These are phyloP conservation scores for Hymenochirus boettgeri DNA, from an alignment of 2,113 vertebrate species.

Conservation along the genomic window DNA sequence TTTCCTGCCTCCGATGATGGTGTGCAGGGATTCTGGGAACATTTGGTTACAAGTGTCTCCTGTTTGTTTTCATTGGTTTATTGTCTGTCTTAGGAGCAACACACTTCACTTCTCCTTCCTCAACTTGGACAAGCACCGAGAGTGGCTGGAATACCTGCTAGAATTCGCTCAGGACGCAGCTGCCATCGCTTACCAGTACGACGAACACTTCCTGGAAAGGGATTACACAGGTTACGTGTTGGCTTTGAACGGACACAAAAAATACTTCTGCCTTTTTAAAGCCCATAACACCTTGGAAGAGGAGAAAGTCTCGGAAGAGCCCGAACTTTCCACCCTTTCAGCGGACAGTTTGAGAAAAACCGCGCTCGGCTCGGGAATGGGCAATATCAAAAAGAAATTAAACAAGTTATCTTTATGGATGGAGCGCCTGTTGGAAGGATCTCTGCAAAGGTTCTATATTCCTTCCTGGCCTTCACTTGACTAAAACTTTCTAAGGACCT, in stretches of 20 bases:
- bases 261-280: constrained; percentile 94
- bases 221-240: constrained; percentile 91
- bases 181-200: constrained; percentile 77
- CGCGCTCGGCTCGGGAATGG: constrained; percentile 61
- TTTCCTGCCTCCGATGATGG: neutral
- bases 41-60: accelerated
- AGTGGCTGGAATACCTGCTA: constrained; percentile 84
- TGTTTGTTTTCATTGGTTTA: neutral
- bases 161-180: constrained; percentile 81
- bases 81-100: constrained; percentile 68
- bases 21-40: too few species aligned
- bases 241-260: constrained; percentile 93
- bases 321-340: constrained; percentile 54
- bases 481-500: constrained; percentile 53
- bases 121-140: constrained; percentile 87
- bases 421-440: constrained; percentile 91
- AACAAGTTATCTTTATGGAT: constrained; percentile 92
- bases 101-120: constrained; percentile 96
- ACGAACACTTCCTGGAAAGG: constrained; percentile 69
- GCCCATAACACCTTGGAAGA: constrained; percentile 78
- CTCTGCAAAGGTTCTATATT: constrained; percentile 88
- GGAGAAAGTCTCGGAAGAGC: constrained; percentile 61
- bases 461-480: constrained; percentile 87
- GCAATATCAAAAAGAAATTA: constrained; percentile 83
- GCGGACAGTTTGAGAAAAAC: constrained; percentile 64